phyloP scores from a whole-genome alignment of 1,140 invertebrate genomes.

The Riptortus pedestris region DNA sequence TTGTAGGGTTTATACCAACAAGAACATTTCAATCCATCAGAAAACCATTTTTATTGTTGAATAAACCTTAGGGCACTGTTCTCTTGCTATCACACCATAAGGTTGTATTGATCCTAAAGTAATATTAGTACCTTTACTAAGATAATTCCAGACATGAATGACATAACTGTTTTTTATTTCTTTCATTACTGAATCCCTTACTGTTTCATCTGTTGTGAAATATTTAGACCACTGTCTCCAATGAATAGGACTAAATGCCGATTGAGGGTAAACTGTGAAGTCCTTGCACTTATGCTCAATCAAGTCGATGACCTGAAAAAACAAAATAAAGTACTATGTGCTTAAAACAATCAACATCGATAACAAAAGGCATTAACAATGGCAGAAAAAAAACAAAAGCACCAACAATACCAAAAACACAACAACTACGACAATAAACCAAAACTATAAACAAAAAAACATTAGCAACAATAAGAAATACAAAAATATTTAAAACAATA shows the following conservation, averaged over 20 bases:
- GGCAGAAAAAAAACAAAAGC: too few species aligned
- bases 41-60: constrained; percentile 10
- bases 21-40: too few species aligned
- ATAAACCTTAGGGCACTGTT: constrained; percentile 31
- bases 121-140: constrained; percentile 32
- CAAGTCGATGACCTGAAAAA: constrained; percentile 45
- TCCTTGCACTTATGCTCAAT: constrained; percentile 46
- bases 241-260: constrained; percentile 52
- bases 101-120: constrained; percentile 31
- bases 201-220: constrained; percentile 41
- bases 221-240: constrained; percentile 51
- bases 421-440: too few species aligned
- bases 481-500: too few species aligned
- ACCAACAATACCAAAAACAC: too few species aligned
- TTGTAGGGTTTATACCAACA: too few species aligned
- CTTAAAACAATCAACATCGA: too few species aligned
- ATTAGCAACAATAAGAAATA: too few species aligned
- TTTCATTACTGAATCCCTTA: constrained; percentile 33
- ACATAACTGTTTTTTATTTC: constrained; percentile 43
- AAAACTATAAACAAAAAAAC: too few species aligned
- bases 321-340: constrained; percentile 8
- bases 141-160: constrained; percentile 61
- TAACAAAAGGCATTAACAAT: too few species aligned
- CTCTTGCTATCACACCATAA: constrained; percentile 30
- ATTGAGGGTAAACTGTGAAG: constrained; percentile 51